Percentiles rank a stretch among this genome's conserved stretches.
Evolutionary conservation across 2,888 invertebrate genomes (phyloP).

Genomic region (Cantharis rustica): DNA sequence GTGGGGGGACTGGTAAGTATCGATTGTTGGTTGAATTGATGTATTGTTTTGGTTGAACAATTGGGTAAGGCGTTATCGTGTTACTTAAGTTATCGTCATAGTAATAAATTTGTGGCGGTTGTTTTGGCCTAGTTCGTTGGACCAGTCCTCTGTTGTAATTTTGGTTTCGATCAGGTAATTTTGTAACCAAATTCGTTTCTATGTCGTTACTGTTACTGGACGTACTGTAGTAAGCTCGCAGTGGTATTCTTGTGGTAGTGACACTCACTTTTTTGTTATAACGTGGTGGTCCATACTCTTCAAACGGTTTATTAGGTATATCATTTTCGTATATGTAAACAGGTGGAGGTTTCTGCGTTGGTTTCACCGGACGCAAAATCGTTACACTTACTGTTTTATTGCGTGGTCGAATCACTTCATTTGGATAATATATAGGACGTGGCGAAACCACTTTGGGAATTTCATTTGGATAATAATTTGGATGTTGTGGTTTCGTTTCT

Average conservation of each 20-base stretch:
- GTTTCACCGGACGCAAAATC: constrained; percentile 51
- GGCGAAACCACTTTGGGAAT: neutral
- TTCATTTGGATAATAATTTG: neutral
- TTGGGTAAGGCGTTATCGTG: constrained; percentile 38
- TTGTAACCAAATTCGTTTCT: constrained; percentile 60
- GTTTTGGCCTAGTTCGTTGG: constrained; percentile 48
- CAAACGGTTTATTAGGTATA: constrained; percentile 59
- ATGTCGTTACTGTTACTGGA: constrained; percentile 54
- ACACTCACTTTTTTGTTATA: constrained; percentile 53
- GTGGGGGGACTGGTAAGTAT: constrained; percentile 5
- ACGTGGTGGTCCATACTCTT: constrained; percentile 59
- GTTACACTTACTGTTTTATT: constrained; percentile 47
- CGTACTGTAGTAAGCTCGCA: constrained; percentile 65
- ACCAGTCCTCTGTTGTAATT: neutral
- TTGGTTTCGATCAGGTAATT: constrained; percentile 33
- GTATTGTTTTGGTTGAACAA: constrained; percentile 25
- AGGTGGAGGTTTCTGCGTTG: constrained; percentile 51
- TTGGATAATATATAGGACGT: neutral
- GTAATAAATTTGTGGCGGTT: constrained; percentile 68
- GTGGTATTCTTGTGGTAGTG: constrained; percentile 64
- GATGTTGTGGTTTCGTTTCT: neutral
- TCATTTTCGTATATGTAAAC: constrained; percentile 53
- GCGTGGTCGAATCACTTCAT: neutral
- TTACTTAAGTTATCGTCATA: constrained; percentile 57
- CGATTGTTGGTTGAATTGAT: constrained; percentile 37